Conservation (phyloP, 2,113 vertebrate species). For the Sturnus vulgaris region DNA sequence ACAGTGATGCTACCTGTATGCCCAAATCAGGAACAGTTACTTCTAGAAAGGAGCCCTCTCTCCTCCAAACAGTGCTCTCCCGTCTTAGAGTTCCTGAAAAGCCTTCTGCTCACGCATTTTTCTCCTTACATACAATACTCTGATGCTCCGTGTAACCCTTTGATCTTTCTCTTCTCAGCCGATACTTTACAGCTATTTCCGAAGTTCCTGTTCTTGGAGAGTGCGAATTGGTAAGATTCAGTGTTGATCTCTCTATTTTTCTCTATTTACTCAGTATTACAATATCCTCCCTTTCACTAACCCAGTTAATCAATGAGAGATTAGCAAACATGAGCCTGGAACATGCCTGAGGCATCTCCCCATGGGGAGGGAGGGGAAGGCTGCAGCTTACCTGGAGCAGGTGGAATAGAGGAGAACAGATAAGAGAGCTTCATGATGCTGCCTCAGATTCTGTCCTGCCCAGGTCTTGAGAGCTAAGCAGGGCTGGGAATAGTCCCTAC, state of each 20-base stretch:
- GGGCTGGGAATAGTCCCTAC: background rate
- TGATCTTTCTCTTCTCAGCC: constrained; percentile 74
- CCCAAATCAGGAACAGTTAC: background rate
- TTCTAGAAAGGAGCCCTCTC: background rate
- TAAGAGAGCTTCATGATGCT: background rate
- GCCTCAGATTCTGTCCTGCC: background rate
- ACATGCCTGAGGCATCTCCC: background rate
- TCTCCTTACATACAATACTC: background rate
- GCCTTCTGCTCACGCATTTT: background rate
- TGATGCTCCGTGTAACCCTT: background rate
- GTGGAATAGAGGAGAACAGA: background rate
- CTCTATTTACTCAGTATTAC: background rate
- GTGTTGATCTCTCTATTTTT: background rate
- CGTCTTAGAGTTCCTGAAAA: background rate
- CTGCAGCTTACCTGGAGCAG: background rate
- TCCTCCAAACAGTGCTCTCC: background rate
- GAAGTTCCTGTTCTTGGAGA: constrained; percentile 97
- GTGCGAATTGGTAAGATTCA: constrained; percentile 89
- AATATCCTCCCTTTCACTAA: background rate
- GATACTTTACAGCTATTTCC: constrained; percentile 91
- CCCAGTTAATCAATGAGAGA: background rate
- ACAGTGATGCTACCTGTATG: background rate
- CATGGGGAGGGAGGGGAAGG: background rate
- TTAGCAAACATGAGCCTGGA: constrained; percentile 1
- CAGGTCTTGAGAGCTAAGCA: constrained; percentile 2